A percentile compares a stretch with the other conserved stretches of the same genome.
phyloP scores from a whole-genome alignment of 2,113 vertebrate species.

The Suricata suricatta region DNA sequence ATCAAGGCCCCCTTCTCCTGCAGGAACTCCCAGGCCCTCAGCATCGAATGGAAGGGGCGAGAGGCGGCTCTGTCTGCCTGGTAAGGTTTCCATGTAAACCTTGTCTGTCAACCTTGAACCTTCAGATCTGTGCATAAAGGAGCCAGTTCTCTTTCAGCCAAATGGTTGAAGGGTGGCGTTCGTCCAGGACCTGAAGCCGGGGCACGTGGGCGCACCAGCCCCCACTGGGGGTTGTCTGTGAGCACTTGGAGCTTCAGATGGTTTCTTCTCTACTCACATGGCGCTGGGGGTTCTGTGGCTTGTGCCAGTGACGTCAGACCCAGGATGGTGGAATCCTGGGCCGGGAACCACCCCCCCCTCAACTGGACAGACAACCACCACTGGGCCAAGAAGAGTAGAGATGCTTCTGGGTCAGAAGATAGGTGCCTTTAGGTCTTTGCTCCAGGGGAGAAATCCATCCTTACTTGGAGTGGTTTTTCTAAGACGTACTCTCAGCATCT shows the following conservation, averaged over 20 bases:
- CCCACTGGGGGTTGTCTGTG: neutral
- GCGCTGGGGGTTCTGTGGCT: neutral
- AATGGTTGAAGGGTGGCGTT: too few relatives aligned
- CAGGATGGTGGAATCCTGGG: neutral
- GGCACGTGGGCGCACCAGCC: neutral
- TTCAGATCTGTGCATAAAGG: neutral
- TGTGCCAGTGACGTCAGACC: neutral
- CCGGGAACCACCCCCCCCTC: neutral
- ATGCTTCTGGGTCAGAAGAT: neutral
- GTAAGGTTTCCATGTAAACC: neutral
- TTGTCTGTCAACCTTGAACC: neutral
- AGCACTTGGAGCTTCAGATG: neutral
- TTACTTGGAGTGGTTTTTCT: neutral
- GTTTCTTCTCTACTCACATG: neutral
- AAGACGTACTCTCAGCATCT: neutral
- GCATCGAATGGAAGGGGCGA: neutral
- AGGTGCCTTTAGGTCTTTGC: neutral
- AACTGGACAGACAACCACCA: neutral
- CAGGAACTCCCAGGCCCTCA: neutral
- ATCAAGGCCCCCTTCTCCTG: neutral
- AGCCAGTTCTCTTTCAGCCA: neutral
- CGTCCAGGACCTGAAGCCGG: neutral
- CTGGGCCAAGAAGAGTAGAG: neutral
- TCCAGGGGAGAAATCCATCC: neutral
- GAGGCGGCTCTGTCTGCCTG: neutral